Conservation (phyloP, 2,113 vertebrate species). For the Cebus imitator region DNA sequence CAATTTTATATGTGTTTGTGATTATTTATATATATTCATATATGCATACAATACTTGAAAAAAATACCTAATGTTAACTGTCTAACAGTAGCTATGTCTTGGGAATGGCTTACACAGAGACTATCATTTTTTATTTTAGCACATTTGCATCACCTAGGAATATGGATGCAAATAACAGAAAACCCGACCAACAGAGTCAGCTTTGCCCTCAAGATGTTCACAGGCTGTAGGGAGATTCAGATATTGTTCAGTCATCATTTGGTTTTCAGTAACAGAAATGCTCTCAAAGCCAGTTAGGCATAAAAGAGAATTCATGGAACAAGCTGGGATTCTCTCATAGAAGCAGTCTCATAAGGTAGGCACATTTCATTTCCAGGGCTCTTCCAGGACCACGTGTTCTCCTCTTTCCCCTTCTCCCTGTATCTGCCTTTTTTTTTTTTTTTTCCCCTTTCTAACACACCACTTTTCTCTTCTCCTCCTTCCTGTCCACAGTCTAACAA, state of each 20-base stretch:
- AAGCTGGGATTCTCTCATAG: background rate
- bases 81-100: background rate
- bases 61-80: background rate
- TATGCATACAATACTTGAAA: background rate
- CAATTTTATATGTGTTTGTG: slow-evolving; percentile 25
- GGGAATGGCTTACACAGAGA: background rate
- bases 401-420: background rate
- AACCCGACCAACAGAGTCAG: background rate
- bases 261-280: background rate
- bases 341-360: background rate
- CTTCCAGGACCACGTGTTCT: background rate
- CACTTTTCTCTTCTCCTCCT: background rate
- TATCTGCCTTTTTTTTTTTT: background rate
- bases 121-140: background rate
- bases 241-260: background rate
- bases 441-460: background rate
- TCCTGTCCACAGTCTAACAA: too few species aligned
- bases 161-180: background rate
- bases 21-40: slow-evolving; percentile 17
- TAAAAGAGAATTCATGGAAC: background rate
- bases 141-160: background rate
- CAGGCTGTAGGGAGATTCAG: background rate
- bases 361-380: background rate
- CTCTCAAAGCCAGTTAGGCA: background rate
- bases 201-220: background rate